Percentiles rank a stretch among this genome's conserved stretches.
phyloP scores from a whole-genome alignment of 2,888 invertebrate species.

The Exephanes ischioxanthus region DNA sequence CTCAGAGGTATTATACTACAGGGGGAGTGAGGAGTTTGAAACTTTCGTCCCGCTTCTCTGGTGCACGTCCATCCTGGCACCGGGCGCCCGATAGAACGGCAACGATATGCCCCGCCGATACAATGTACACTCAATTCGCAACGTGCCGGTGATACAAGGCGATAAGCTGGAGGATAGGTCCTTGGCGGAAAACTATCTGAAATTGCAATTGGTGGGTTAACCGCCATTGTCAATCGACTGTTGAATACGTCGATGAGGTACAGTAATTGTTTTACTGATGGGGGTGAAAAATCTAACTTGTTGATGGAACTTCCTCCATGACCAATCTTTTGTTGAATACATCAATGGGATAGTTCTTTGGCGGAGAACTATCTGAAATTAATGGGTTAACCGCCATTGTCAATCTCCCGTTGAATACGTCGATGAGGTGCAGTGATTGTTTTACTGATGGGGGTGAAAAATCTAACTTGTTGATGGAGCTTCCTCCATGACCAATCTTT shows the following conservation, averaged over 20 bases:
- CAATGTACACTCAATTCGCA: not conserved
- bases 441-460: not conserved
- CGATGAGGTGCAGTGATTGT: not conserved
- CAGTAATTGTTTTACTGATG: not conserved
- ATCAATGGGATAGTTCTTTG: too few relatives aligned
- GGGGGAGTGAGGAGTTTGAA: not conserved
- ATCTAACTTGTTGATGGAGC: not conserved
- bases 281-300: not conserved
- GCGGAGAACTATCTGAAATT: not conserved
- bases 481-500: not conserved
- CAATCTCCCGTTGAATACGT: not conserved
- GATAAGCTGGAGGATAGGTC: not conserved
- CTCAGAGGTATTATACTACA: not conserved
- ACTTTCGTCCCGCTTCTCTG: not conserved
- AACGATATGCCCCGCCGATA: not conserved
- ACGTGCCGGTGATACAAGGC: conserved; percentile 4
- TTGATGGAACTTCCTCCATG: not conserved
- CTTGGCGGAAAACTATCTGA: not conserved
- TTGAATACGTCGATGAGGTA: not conserved
- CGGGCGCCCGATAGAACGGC: not conserved
- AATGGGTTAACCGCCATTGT: not conserved
- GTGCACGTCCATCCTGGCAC: not conserved
- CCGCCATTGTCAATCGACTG: not conserved
- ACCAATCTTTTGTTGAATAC: too few relatives aligned
- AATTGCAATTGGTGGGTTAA: not conserved